Percentiles rank a stretch among this genome's conserved stretches.
phyloP scores from a whole-genome alignment of 2,797 vertebrate species.

The Euphonia xanthogaster region DNA sequence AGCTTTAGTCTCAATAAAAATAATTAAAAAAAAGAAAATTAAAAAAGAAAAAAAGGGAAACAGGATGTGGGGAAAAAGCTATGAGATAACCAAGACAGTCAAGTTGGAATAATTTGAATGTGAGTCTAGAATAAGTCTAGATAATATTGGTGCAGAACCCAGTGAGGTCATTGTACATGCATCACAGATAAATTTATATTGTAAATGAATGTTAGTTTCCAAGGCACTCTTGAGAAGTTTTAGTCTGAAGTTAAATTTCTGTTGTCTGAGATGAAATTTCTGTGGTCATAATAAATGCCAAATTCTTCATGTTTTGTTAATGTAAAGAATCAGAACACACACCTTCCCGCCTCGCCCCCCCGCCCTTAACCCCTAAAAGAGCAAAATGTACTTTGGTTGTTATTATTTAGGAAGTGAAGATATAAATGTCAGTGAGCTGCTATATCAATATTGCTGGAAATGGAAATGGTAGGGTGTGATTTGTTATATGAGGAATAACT shows the following conservation, averaged over 20 bases:
- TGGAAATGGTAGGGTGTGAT: not conserved
- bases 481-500: not conserved
- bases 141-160: not conserved
- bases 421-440: not conserved
- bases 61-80: not conserved
- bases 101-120: not conserved
- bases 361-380: not conserved
- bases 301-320: not conserved
- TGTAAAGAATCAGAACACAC: not conserved
- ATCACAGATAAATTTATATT: not conserved
- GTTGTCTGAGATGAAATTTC: not conserved
- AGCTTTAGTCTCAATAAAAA: not conserved
- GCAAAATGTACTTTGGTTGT: not conserved
- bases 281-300: not conserved
- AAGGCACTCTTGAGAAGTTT: not conserved
- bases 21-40: not conserved
- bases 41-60: not conserved
- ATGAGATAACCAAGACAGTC: not conserved
- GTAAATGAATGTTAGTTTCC: not conserved
- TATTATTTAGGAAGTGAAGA: not conserved
- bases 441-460: not conserved
- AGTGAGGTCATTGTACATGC: not conserved
- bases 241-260: not conserved
- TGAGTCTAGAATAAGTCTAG: not conserved
- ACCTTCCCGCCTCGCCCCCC: rapidly evolving